Conservation (phyloP, 2,797 vertebrate genomes). For the Spatula versicolor region DNA sequence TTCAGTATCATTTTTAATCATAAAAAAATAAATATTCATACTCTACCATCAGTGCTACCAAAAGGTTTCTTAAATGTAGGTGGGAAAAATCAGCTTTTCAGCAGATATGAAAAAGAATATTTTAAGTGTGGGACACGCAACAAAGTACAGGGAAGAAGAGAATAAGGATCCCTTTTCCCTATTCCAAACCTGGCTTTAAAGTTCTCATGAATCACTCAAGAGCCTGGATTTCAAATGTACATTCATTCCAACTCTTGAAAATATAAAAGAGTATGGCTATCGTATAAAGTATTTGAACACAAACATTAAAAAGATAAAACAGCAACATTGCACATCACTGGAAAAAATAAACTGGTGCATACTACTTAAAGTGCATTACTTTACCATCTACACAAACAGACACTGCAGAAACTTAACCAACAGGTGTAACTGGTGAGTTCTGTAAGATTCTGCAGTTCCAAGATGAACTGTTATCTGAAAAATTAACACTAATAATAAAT, state of each 20-base stretch:
- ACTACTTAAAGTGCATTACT: conserved; percentile 75
- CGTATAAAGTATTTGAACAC: conserved; percentile 44
- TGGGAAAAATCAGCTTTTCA: background rate
- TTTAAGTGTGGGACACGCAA: background rate
- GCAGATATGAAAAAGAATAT: background rate
- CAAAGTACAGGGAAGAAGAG: background rate
- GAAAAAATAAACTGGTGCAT: conserved; percentile 64
- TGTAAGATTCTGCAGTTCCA: conserved; percentile 7
- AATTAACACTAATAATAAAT: conserved; percentile 54
- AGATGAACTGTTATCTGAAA: conserved; percentile 22
- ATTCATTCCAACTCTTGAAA: conserved; percentile 66
- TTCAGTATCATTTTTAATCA: conserved; percentile 1
- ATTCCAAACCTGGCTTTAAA: conserved; percentile 36
- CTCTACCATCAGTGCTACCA: conserved; percentile 15
- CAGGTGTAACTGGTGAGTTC: background rate
- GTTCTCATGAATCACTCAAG: conserved; percentile 23
- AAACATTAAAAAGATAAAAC: conserved; percentile 56
- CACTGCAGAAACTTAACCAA: background rate
- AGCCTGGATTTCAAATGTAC: conserved; percentile 55
- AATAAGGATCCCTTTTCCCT: background rate
- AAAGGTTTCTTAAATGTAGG: conserved; percentile 9
- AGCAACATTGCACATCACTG: conserved; percentile 68
- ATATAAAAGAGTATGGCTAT: conserved; percentile 62
- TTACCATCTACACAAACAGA: conserved; percentile 14
- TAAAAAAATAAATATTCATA: conserved; percentile 64